A percentile compares a stretch with the other conserved stretches of the same genome.
Evolutionary conservation across 2,797 vertebrate species (phyloP).

Genomic region (Falco rusticolus): DNA sequence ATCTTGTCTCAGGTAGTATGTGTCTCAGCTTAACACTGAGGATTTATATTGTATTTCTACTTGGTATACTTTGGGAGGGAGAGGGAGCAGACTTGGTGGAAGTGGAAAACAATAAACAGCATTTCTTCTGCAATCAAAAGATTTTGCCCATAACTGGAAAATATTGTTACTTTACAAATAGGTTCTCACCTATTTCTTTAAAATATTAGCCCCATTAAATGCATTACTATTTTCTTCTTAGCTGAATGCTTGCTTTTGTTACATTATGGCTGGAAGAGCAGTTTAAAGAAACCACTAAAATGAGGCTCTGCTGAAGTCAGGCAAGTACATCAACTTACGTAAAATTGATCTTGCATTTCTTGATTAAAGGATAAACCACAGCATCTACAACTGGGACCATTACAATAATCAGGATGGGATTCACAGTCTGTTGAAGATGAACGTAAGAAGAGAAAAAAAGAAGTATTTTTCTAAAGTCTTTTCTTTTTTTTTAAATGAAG

Average conservation of each 20-base stretch:
- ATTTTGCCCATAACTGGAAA: background rate
- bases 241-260: background rate
- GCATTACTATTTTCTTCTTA: background rate
- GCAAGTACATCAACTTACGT: constrained; percentile 80
- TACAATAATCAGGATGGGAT: constrained; percentile 90
- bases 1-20: background rate
- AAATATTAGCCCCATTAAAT: background rate
- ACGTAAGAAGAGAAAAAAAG: background rate
- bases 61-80: background rate
- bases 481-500: background rate
- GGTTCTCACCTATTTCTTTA: background rate
- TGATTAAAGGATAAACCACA: constrained; percentile 88
- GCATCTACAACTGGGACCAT: constrained; percentile 90
- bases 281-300: background rate
- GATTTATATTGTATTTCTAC: background rate
- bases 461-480: background rate
- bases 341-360: constrained; percentile 91
- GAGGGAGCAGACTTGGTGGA: rapidly evolving
- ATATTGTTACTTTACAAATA: background rate
- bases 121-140: background rate
- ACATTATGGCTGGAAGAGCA: background rate
- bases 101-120: background rate
- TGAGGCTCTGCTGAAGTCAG: background rate
- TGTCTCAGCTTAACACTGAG: background rate
- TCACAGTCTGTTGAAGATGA: constrained; percentile 83